Percentiles rank a stretch among this genome's conserved stretches.
phyloP scores from a whole-genome alignment of 92 coral and sea anemone species.

The Diadumene lineata region DNA sequence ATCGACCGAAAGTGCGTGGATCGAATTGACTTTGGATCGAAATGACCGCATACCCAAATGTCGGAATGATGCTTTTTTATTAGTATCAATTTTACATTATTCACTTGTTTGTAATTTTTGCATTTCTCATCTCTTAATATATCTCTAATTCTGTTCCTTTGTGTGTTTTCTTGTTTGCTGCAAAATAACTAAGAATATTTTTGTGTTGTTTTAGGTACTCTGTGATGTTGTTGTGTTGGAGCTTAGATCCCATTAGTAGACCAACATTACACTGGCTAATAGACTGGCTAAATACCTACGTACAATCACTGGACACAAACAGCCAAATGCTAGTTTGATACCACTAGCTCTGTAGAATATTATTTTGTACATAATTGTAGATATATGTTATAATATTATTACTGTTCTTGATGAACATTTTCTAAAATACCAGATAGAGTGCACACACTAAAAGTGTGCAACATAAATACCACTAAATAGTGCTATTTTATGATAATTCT shows the following conservation, averaged over 20 bases:
- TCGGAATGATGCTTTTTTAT: too few relatives aligned
- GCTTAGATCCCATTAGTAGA: conserved; percentile 45
- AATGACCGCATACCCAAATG: too few relatives aligned
- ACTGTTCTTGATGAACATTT: neutral
- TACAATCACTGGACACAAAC: conserved; percentile 1
- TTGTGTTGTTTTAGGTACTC: conserved; percentile 45
- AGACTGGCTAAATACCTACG: conserved; percentile 40
- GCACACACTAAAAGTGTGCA: too few relatives aligned
- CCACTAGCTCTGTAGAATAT: neutral
- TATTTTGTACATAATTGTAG: neutral
- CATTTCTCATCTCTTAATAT: too few relatives aligned
- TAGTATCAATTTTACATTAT: too few relatives aligned
- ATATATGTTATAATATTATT: neutral
- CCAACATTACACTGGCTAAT: conserved; percentile 62
- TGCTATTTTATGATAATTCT: too few relatives aligned
- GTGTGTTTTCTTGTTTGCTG: too few relatives aligned
- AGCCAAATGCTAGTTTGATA: neutral
- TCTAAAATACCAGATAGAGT: neutral
- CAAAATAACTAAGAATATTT: neutral
- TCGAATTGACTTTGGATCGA: too few relatives aligned
- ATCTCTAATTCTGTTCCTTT: too few relatives aligned
- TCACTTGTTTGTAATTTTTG: too few relatives aligned
- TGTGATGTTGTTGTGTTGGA: conserved; percentile 67
- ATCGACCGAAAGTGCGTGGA: too few relatives aligned
- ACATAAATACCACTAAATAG: too few relatives aligned